phyloP scores from a whole-genome alignment of 2,888 invertebrate genomes.

The Metalampra italica region DNA sequence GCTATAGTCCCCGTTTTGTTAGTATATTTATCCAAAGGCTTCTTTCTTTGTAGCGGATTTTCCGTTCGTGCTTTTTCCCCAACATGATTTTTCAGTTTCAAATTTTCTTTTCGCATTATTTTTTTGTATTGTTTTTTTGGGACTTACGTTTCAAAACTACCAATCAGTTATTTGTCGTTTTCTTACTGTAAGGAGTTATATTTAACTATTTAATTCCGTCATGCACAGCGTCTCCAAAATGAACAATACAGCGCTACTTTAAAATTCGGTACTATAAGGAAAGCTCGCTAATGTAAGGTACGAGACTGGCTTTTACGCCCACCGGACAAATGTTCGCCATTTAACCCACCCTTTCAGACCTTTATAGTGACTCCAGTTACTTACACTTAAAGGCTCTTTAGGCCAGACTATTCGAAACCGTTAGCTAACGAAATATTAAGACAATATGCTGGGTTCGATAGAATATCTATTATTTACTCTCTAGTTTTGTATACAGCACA shows the following conservation, averaged over 20 bases:
- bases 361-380: constrained; percentile 1
- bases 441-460: neutral
- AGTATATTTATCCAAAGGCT: no score
- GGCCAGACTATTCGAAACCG: constrained; percentile 6
- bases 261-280: constrained; percentile 5
- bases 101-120: no score
- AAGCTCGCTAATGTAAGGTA: constrained; percentile 3
- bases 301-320: constrained; percentile 1
- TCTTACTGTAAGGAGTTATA: no score
- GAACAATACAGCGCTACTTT: constrained; percentile 1
- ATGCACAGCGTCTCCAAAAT: neutral
- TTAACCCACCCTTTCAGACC: constrained; percentile 6
- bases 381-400: constrained; percentile 6
- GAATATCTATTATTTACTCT: neutral
- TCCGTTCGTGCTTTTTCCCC: no score
- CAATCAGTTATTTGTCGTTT: no score
- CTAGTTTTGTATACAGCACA: no score
- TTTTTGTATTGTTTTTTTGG: no score
- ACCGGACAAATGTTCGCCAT: constrained; percentile 6
- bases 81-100: no score
- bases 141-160: no score
- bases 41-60: no score
- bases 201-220: no score
- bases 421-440: neutral
- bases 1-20: no score